phyloP scores from a whole-genome alignment of 2,888 invertebrate species.

The Archaeoteleia sp. region DNA sequence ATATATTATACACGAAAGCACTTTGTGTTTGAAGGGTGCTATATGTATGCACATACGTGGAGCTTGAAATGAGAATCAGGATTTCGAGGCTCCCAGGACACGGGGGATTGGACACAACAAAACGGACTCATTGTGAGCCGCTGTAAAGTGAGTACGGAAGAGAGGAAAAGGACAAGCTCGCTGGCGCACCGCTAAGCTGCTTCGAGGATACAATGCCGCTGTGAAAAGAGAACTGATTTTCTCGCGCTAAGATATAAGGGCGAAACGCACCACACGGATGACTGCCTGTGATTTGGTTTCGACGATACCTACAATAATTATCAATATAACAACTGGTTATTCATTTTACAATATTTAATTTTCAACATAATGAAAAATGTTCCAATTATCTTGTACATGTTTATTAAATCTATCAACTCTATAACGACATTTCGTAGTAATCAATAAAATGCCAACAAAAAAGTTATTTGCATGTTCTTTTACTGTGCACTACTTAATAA shows the following conservation, averaged over 20 bases:
- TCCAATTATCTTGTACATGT: no score
- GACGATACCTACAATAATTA: no score
- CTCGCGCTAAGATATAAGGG: slow-evolving; percentile 22
- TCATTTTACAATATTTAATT: no score
- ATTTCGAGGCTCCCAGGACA: slow-evolving; percentile 33
- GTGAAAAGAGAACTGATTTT: slow-evolving; percentile 54
- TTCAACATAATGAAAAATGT: no score
- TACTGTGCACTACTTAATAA: slow-evolving; percentile 20
- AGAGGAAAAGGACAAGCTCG: slow-evolving; percentile 21
- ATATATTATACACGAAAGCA: slow-evolving; percentile 7
- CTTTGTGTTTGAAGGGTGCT: slow-evolving; percentile 11
- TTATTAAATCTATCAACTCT: no score
- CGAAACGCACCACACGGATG: slow-evolving; percentile 11
- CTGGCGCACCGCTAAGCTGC: slow-evolving; percentile 32
- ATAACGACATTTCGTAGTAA: no score
- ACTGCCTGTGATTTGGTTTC: no score
- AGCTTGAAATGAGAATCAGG: slow-evolving; percentile 43
- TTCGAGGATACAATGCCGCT: slow-evolving; percentile 50
- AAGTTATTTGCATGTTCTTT: no score
- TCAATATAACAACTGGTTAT: no score
- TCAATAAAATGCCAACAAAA: no score
- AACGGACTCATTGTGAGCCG: slow-evolving; percentile 22
- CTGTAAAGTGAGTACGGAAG: slow-evolving; percentile 24
- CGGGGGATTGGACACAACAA: slow-evolving; percentile 41
- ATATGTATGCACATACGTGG: slow-evolving; percentile 10